Base-by-base conservation (phyloP, 2,888 invertebrate species). In the Aquatica leii region DNA sequence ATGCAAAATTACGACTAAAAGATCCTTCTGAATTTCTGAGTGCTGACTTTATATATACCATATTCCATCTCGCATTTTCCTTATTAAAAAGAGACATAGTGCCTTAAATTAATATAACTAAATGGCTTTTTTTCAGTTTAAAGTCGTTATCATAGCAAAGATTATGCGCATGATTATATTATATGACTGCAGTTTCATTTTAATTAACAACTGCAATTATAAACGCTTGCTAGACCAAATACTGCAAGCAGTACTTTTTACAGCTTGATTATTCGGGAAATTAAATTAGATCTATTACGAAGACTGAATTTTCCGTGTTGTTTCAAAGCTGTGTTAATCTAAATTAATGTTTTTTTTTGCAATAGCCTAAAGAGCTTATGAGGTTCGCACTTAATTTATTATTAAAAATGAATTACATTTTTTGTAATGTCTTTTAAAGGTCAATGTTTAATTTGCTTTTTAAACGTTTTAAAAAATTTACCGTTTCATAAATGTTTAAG, bases 151-250 rank as follows among this genome's bases (percentile, higher is more conserved):
- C 65, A 60, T 55, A 52, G 68, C 67, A 61, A 70, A 71, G 73
- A 74, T 73, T 74, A 71, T 73, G 72, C 71, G 69, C 69, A 73
- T 65, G 56, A 70, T 70, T 62, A 52, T 67, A 68, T 67, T 71
- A 67, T 69, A 68, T 60, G 59, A 60, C 66, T 71, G 73, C 72
- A 72, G 72, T 71, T 73, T 70, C 69, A 63, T 71, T 72, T 74
- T 72, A 74, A 74, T 74, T 74, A 74, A 71, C 69, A 70, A 69
- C 69, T 65, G 70, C 67, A 71, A 71, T 72, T 73, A 72, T 69
- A 69, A 68, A 65, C 57, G 62, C 63, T 66, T 67, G 71, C 70
- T 14, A 72, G 73, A 66, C 66, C 55, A 53, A 65, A 34, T 62
- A 53, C 64, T 64, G 66, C 65, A 62, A 65, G 66, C 69, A 67